Evolutionary conservation across 2,797 vertebrate species (phyloP).

Genomic region (Alexandromys oeconomus): DNA sequence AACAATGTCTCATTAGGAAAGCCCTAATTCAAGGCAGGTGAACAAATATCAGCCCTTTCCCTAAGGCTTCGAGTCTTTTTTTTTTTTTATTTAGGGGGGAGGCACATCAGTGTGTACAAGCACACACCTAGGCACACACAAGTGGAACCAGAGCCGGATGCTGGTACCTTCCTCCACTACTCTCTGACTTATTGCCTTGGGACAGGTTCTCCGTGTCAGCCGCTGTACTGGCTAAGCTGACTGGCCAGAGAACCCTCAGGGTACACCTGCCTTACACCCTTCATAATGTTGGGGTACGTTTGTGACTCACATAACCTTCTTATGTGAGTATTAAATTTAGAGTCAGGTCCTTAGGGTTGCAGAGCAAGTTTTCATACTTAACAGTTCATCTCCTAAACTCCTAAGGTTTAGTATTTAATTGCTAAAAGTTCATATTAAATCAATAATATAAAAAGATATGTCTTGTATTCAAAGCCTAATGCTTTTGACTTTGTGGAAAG

Average conservation of each 20-base stretch:
- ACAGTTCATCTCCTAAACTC: background rate
- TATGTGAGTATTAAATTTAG: background rate
- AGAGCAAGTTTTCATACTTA: background rate
- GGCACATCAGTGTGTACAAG: background rate
- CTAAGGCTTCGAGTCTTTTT: background rate
- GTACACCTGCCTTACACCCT: no score
- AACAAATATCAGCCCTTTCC: slow-evolving; percentile 16
- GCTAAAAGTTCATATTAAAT: slow-evolving; percentile 43
- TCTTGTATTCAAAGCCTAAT: slow-evolving; percentile 39
- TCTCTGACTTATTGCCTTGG: background rate
- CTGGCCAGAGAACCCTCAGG: background rate
- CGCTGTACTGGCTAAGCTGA: background rate
- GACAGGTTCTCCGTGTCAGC: background rate
- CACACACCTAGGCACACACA: background rate
- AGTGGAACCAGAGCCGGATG: background rate
- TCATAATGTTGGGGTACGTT: background rate
- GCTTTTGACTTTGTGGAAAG: background rate
- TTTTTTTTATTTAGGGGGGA: background rate
- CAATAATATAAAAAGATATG: slow-evolving; percentile 11
- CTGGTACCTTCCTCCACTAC: background rate
- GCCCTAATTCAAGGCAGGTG: slow-evolving; percentile 8
- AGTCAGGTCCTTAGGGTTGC: background rate
- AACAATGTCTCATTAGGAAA: slow-evolving; percentile 3
- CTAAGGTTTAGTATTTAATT: slow-evolving; percentile 15
- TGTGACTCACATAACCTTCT: background rate